Evolutionary conservation across 2,888 invertebrate species (phyloP), one percentile per base, ranked within the genome.

Genomic region (Ypsolopha sequella): DNA sequence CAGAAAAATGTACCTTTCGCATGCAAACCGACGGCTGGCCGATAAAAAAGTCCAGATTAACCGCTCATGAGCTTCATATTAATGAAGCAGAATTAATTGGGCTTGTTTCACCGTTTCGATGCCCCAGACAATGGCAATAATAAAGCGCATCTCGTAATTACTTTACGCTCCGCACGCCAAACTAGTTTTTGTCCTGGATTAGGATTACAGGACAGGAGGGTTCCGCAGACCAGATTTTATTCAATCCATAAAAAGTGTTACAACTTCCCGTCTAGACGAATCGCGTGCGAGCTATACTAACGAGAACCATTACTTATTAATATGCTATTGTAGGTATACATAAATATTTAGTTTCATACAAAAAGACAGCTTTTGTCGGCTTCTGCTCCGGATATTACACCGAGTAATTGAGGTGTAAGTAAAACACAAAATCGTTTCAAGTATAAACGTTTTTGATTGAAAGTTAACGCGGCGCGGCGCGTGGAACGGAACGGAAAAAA

Each of bases 261-360:
- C 63, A 58, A 68, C 67, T 73, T 75, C 77, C 79, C 66, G 80
- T 74, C 78, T 76, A 78, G 80, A 76, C 78, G 60, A 63, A 61
- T 73, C 70, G 73, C 72, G 76, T 70, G 70, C 66, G 56, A 51
- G 61, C 68, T 24, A 24, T 24, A 24, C 24, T 69, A 68, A 70
- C 70, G 67, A 71, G 63, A 62, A 61, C 56, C 67, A 73, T 75
- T 70, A 73, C 34, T 69, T 71, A 72, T 76, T 71, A 65, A 70
- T 71, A 66, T 55, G 51, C 63, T 64, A 64, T 68, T 69, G 63
- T 24, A 24, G 24, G 24, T 24, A 24, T 24, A 62, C 64, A 60
- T 59, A 55, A 57, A 58, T 58, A 61, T 59, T 55, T 54, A 54
- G 47, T 46, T 43, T 41, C 52, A 60, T 56, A 57, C 53, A 35